phyloP scores from a whole-genome alignment of 2,113 vertebrate species.

The Tiliqua scincoides region DNA sequence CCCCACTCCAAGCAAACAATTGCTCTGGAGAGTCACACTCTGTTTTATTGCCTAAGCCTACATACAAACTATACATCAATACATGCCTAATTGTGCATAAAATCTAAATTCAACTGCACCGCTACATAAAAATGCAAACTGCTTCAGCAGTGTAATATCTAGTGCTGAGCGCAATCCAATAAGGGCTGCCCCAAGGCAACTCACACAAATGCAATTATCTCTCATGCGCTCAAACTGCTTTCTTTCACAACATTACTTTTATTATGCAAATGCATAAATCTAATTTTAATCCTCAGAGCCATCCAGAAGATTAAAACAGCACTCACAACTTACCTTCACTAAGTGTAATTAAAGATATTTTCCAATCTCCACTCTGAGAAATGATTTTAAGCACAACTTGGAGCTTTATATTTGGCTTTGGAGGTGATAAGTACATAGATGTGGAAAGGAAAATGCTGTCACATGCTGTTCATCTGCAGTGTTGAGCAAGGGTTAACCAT shows the following conservation, averaged over 20 bases:
- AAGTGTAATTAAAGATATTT: slow-evolving; percentile 79
- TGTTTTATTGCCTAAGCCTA: slow-evolving; percentile 59
- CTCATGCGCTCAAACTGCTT: slow-evolving; percentile 58
- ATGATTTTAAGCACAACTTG: slow-evolving; percentile 36
- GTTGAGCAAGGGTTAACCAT: slow-evolving; percentile 9
- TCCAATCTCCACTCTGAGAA: slow-evolving; percentile 48
- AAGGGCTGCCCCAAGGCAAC: slow-evolving; percentile 58
- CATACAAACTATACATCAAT: slow-evolving; percentile 65
- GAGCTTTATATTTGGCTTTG: not conserved
- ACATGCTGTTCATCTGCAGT: not conserved
- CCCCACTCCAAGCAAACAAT: slow-evolving; percentile 45
- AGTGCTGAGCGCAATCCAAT: slow-evolving; percentile 50
- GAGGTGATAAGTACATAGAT: slow-evolving; percentile 23
- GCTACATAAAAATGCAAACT: slow-evolving; percentile 67
- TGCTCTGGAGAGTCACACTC: slow-evolving; percentile 40
- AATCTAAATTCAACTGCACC: slow-evolving; percentile 70
- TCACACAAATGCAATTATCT: slow-evolving; percentile 72
- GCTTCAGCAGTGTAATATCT: slow-evolving; percentile 46
- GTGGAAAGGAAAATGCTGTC: not conserved
- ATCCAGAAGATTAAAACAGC: slow-evolving; percentile 74
- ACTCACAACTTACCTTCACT: slow-evolving; percentile 66
- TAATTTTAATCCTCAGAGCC: slow-evolving; percentile 73
- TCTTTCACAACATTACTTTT: slow-evolving; percentile 77
- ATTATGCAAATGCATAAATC: slow-evolving; percentile 79
- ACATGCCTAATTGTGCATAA: slow-evolving; percentile 73